Evolutionary conservation across 2,888 invertebrate genomes (phyloP).

Genomic region (Mycogona germanica): DNA sequence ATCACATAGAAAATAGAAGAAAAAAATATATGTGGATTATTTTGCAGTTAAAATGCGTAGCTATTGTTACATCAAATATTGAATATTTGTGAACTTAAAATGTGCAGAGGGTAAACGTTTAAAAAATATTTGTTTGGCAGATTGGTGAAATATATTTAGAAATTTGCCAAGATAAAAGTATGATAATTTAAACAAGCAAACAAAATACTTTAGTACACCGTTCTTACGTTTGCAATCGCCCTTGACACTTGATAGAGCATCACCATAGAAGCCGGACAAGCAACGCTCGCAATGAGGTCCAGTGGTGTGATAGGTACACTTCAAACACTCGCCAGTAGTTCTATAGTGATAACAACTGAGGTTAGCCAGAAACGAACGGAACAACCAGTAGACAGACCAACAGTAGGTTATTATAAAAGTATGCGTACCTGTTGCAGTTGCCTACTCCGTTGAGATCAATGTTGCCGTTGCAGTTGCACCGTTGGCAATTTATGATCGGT

Average conservation of each 20-base stretch:
- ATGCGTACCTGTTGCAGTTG: constrained; percentile 65
- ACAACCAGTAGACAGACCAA: not conserved
- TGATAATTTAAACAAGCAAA: not conserved
- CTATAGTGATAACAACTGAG: constrained; percentile 32
- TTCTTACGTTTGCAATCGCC: constrained; percentile 51
- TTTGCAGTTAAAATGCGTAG: too few relatives aligned
- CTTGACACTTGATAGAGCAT: constrained; percentile 77
- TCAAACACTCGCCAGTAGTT: constrained; percentile 88
- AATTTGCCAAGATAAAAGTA: too few relatives aligned
- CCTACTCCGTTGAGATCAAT: constrained; percentile 84
- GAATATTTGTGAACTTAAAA: too few relatives aligned
- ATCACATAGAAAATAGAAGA: too few relatives aligned
- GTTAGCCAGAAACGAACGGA: not conserved
- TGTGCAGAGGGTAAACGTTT: too few relatives aligned
- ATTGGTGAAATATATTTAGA: too few relatives aligned
- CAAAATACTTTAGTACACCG: constrained; percentile 2
- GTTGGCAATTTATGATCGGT: constrained; percentile 38
- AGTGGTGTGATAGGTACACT: constrained; percentile 91
- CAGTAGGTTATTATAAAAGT: not conserved
- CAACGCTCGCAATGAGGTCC: constrained; percentile 88
- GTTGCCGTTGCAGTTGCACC: constrained; percentile 43
- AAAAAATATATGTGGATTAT: not conserved
- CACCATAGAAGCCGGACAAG: constrained; percentile 83
- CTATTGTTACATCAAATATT: too few relatives aligned
- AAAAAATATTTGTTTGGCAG: too few relatives aligned